Base-by-base conservation (phyloP, 2,888 invertebrate genomes). In the Melikaiella ostensackeni region DNA sequence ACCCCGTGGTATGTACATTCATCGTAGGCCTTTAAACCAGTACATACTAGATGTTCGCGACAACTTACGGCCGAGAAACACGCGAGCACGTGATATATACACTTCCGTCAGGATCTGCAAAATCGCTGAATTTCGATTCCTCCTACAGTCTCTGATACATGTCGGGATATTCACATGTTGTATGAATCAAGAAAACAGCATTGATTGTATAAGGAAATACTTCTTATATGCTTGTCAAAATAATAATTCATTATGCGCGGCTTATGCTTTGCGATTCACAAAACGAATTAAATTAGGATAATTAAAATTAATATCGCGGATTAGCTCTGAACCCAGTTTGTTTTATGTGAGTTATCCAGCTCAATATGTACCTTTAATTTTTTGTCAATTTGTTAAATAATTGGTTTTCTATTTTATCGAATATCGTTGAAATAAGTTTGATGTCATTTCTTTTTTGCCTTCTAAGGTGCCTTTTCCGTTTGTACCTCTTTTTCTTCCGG, bases 31-130 rank as follows among this genome's bases (percentile, higher is more conserved):
- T 38, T 24, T 42, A 42, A 63, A 64, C 24, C 19, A n/a, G 21
- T 7, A 64, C 64, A 38, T 24, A 42, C 64, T 24, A 82, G 81
- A 79, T 78, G 66, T 77, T 62, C 77, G 77, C 80, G 83, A 83
- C 84, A 83, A 85, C 83, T 85, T 86, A 86, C 81, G 85, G 82
- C 70, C 82, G 66, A 77, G 79, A 70, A 84, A 81, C 86, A 86
- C 84, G 86, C 86, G 77, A 86, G 79, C 82, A 79, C 4, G 13
- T 38, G 38, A 38, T 38, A 38, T 38, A 38, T 13, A 38, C n/a
- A n/a, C n/a, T n/a, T n/a, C n/a, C n/a, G n/a, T n/a, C n/a, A n/a
- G n/a, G n/a, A n/a, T n/a, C n/a, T n/a, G n/a, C n/a, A n/a, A n/a
- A n/a, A n/a, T n/a, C n/a, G n/a, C n/a, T n/a, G n/a, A n/a, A n/a